Base-by-base conservation (phyloP, 2,888 invertebrate species). In the Xestia xanthographa region DNA sequence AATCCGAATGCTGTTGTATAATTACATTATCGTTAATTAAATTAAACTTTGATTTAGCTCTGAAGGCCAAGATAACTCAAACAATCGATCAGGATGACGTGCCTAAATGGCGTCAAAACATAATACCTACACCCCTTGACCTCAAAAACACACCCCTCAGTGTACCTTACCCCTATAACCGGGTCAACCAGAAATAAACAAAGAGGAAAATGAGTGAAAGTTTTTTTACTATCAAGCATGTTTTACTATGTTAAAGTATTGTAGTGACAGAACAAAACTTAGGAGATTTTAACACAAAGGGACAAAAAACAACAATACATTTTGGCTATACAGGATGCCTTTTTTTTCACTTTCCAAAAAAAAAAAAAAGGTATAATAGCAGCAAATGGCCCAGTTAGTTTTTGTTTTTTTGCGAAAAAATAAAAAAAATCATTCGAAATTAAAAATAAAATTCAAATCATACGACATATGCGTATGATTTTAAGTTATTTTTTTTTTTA, bases 81-180 rank as follows among this genome's bases (percentile, higher is more conserved):
- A 85, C 79, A 71, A 71, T 83, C 65, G 60, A 83, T 86, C 68
- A 66, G 50, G 58, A 69, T 83, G 70, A 74, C 66, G 58, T 56
- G 72, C 50, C 45, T 45, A 34, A 85, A 75, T 84, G 76, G 48
- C 65, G 75, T 84, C 79, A 82, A 29, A 67, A 29, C 50, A 73
- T 73, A 71, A 74, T 41, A 74, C 69, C 48, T 60, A 50, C 70
- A 79, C 38, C 73, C 72, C 70, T 75, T 84, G 83, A 83, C 83
- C 83, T 72, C 83, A 83, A 74, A 82, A 86, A 63, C 72, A 77
- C 82, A 75, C 79, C 83, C 72, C 50, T 60, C n/a, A 17, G 26
- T 48, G 53, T 83, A 83, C 69, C 56, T 50, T 67, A 75, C 72
- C 43, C 62, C 41, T 60, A 50, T 72, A 73, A 84, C 86, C 38